Conservation (phyloP, 37 sponge, comb jelly and placozoan species). For the Hexactinellida sp. region DNA sequence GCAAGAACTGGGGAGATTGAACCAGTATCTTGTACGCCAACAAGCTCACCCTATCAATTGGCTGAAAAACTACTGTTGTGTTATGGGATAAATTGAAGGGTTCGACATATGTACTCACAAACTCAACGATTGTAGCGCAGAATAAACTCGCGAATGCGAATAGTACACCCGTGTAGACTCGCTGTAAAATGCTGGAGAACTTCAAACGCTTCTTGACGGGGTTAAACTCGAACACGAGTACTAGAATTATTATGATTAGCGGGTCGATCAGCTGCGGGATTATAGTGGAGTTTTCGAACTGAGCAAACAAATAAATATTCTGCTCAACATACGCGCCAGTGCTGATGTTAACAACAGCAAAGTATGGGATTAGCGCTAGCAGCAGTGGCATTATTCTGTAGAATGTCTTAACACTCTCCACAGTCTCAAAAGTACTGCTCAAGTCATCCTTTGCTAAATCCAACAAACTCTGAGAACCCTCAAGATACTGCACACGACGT, state of each 20-base stretch:
- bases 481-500: not conserved
- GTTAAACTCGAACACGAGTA: not conserved
- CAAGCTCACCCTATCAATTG: not conserved
- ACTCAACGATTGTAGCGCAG: not conserved
- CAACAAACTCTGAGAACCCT: not conserved
- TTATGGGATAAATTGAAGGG: not conserved
- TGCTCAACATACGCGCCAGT: not conserved
- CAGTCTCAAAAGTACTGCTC: not conserved
- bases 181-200: not conserved
- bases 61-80: not conserved
- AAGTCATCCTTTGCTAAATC: not conserved
- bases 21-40: not conserved
- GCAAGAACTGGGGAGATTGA: not conserved
- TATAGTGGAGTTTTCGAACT: not conserved
- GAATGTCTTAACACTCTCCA: not conserved
- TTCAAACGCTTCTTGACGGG: not conserved
- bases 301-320: slow-evolving; percentile 7
- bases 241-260: not conserved
- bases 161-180: not conserved
- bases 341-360: not conserved
- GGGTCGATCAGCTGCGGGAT: not conserved
- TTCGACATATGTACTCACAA: not conserved
- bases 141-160: not conserved
- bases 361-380: not conserved
- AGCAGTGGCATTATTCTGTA: not conserved